These are phyloP conservation scores for Sebastes taczanowskii DNA, from an alignment of 2,797 vertebrate species.

Conservation along the genomic window DNA sequence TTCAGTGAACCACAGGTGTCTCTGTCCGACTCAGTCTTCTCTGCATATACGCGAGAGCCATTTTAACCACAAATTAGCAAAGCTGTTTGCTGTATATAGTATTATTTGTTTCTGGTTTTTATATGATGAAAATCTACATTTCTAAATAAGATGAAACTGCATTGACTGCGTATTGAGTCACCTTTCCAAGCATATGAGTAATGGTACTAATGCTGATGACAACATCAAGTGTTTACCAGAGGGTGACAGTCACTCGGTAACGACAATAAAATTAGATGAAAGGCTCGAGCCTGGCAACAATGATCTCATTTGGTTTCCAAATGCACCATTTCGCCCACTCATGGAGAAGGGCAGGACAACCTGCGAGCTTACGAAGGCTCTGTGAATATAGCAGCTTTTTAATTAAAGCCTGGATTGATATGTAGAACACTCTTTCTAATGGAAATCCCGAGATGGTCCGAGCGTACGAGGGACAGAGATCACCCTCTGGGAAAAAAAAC, in stretches of 20 bases:
- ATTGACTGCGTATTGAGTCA: slow-evolving; percentile 44
- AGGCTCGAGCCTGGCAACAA: slow-evolving; percentile 72
- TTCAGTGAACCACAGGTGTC: not conserved
- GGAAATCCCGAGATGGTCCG: slow-evolving; percentile 76
- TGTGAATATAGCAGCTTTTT: slow-evolving; percentile 87
- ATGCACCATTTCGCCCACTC: slow-evolving; percentile 75
- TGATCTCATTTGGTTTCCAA: slow-evolving; percentile 85
- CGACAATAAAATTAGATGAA: slow-evolving; percentile 80
- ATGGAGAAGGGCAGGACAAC: slow-evolving; percentile 60
- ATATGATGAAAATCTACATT: not conserved
- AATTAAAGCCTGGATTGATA: slow-evolving; percentile 88
- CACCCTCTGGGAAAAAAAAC: slow-evolving; percentile 24
- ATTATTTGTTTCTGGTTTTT: not conserved
- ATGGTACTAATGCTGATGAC: slow-evolving; percentile 71
- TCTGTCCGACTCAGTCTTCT: not conserved
- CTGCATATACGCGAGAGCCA: not conserved
- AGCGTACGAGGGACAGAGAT: slow-evolving; percentile 38
- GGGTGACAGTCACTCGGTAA: slow-evolving; percentile 78
- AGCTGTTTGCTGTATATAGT: not conserved
- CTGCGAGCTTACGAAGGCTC: slow-evolving; percentile 68
- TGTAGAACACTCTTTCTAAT: slow-evolving; percentile 87
- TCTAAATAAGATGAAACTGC: slow-evolving; percentile 18
- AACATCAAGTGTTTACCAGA: slow-evolving; percentile 80
- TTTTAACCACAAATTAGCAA: not conserved
- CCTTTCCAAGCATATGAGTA: slow-evolving; percentile 76